phyloP scores from a whole-genome alignment of 2,797 vertebrate species.

The Florisuga fusca region DNA sequence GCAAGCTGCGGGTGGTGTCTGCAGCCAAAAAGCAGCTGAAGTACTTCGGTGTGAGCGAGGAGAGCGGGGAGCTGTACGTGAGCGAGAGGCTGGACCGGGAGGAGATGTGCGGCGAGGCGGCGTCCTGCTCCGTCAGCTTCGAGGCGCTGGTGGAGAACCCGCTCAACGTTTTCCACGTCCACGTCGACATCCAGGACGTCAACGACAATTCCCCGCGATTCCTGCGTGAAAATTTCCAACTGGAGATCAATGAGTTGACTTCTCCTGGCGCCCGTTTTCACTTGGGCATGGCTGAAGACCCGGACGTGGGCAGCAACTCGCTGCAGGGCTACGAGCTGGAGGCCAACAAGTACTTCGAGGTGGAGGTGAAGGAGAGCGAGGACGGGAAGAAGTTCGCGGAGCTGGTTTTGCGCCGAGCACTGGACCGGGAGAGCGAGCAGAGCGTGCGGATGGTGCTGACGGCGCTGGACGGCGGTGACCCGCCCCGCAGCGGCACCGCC shows the following conservation, averaged over 20 bases:
- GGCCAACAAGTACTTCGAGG: constrained; percentile 71
- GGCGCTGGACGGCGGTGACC: too few relatives aligned
- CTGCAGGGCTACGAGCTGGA: constrained; percentile 75
- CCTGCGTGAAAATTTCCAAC: background rate
- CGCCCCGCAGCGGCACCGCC: too few relatives aligned
- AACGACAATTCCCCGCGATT: constrained; percentile 73
- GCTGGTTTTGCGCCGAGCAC: constrained; percentile 68
- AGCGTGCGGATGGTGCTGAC: too few relatives aligned
- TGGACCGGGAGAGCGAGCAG: constrained; percentile 67
- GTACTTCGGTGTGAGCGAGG: background rate
- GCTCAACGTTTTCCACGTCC: constrained; percentile 81
- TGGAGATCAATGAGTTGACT: constrained; percentile 73
- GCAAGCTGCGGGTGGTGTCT: constrained; percentile 47
- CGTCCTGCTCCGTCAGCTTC: constrained; percentile 77
- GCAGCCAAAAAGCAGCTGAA: background rate
- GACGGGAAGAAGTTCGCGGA: constrained; percentile 77
- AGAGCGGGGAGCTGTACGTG: constrained; percentile 79
- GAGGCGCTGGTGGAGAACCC: constrained; percentile 82
- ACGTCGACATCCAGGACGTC: constrained; percentile 76
- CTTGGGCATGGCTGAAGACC: constrained; percentile 74
- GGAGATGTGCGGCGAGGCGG: constrained; percentile 63
- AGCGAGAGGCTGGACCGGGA: constrained; percentile 81
- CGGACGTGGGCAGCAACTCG: constrained; percentile 71
- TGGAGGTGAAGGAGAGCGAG: constrained; percentile 62
- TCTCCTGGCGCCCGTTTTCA: constrained; percentile 57